Evolutionary conservation across 1,140 invertebrate genomes (phyloP), one percentile per base, ranked within the genome.

Genomic region (Leucophenga varia): DNA sequence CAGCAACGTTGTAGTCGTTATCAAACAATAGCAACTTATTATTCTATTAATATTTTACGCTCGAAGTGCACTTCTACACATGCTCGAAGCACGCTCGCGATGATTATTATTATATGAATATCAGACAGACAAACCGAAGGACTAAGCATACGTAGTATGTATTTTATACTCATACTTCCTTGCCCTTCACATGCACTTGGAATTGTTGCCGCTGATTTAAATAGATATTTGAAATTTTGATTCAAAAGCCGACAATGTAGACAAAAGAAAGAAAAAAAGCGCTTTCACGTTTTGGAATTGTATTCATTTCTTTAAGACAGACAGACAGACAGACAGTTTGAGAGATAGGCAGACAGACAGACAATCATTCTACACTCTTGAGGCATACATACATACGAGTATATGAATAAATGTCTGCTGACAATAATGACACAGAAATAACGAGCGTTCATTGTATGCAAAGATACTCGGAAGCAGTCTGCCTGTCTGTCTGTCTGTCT

Each of bases 41-140:
- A 72, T 72, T 68, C 56, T 55, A 72, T 69, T 72, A 72, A 72
- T 64, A 64, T 63, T 68, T 65, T 61, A 53, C 54, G 68, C 68
- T 59, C 49, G 47, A 55, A 68, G 68, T 50, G 59, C 55, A 53
- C 54, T 69, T 54, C 68, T 72, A 39, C 64, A 69, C 68, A 72
- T 72, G 64, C 64, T 59, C 54, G 56, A 67, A 67, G 67, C 64
- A 67, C 68, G 68, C 63, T 20, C 16, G 20, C n/a, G 14, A 19
- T 37, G 2, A 8, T 37, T 16, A 17, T 37, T 18, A 17, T 37
- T 19, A 37, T 17, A 18, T 9, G 31, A 34, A 13, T 13, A 34
- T n/a, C 31, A 34, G 13, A 25, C 10, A 25, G 22, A 6, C 5
- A 25, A 25, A 25, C n/a, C 16, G 25, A 17, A 38, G 32, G 31